phyloP scores from a whole-genome alignment of 2,113 vertebrate genomes.

The Beaufortia kweichowensis region DNA sequence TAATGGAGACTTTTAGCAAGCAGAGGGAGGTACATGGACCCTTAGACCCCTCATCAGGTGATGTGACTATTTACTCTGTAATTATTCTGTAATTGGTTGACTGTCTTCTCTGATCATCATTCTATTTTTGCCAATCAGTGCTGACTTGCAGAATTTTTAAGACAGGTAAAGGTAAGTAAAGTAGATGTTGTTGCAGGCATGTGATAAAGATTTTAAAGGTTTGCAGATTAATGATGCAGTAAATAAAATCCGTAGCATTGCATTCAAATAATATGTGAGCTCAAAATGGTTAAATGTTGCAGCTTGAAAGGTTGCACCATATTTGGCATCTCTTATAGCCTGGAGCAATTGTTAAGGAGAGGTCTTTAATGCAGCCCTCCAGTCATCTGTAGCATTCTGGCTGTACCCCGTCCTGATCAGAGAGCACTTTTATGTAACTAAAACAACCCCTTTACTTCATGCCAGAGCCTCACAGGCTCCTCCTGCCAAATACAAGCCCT shows the following conservation, averaged over 20 bases:
- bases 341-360: not conserved
- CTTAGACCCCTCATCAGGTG: slow-evolving; percentile 24
- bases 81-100: slow-evolving; percentile 57
- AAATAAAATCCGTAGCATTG: not conserved
- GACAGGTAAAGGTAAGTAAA: not conserved
- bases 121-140: slow-evolving; percentile 53
- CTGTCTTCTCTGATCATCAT: slow-evolving; percentile 28
- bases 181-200: not conserved
- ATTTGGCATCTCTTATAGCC: not conserved
- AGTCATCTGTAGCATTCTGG: not conserved
- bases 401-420: not conserved
- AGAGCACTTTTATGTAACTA: slow-evolving; percentile 13
- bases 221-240: not conserved
- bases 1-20: slow-evolving; percentile 1
- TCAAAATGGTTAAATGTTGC: no score
- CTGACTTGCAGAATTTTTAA: slow-evolving; percentile 17
- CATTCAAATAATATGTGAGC: no score
- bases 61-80: slow-evolving; percentile 4
- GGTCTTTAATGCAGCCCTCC: not conserved
- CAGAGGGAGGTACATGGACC: slow-evolving; percentile 10
- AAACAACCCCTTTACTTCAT: not conserved
- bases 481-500: slow-evolving; percentile 40
- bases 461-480: not conserved
- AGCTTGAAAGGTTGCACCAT: not conserved
- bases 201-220: not conserved